phyloP scores from a whole-genome alignment of 2,797 vertebrate genomes.

The Lepilemur ruficaudatus region DNA sequence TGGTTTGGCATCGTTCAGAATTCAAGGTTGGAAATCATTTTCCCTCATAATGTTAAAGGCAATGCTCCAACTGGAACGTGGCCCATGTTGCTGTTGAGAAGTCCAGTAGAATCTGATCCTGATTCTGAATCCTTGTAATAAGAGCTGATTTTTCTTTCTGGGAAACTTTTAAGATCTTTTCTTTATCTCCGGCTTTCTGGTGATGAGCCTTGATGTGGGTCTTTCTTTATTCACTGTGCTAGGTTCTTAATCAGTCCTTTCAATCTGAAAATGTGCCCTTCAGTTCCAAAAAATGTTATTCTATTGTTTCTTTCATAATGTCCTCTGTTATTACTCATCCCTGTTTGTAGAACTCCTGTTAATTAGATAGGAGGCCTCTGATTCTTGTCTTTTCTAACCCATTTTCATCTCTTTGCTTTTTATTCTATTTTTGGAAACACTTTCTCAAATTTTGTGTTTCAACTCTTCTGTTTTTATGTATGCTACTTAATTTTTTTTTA shows the following conservation, averaged over 20 bases:
- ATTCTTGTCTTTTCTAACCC: neutral
- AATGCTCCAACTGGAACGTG: neutral
- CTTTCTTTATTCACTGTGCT: neutral
- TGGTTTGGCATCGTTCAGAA: neutral
- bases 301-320: neutral
- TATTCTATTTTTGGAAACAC: neutral
- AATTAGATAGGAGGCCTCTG: neutral
- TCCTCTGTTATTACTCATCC: neutral
- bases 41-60: neutral
- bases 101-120: neutral
- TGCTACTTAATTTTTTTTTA: neutral
- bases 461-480: neutral
- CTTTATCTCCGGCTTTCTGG: neutral
- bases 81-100: neutral
- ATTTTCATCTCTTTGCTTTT: neutral
- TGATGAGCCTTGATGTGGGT: neutral
- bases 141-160: conserved; percentile 5
- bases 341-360: neutral
- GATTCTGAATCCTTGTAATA: neutral
- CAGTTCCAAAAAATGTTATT: neutral
- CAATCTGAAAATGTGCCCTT: neutral
- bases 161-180: neutral
- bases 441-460: neutral
- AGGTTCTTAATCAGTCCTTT: neutral
- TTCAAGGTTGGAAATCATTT: neutral